These are phyloP conservation scores for Caenorhabditis brenneri DNA, from an alignment of 1,140 invertebrate genomes.

Conservation along the genomic window DNA sequence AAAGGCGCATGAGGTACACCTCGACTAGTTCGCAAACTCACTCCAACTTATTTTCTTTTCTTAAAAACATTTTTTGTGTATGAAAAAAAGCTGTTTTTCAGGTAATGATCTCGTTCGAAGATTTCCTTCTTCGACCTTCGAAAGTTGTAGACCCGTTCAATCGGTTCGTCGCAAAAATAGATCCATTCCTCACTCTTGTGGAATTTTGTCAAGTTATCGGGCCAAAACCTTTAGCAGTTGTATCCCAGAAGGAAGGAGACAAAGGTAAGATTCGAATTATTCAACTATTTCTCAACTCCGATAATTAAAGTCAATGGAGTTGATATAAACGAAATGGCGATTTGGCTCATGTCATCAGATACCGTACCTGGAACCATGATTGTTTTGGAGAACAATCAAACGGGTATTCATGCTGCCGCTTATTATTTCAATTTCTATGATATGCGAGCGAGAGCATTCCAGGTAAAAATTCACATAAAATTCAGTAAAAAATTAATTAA, in stretches of 20 bases:
- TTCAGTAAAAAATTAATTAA: too few relatives aligned
- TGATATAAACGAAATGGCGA: constrained; percentile 23
- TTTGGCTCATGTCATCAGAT: constrained; percentile 23
- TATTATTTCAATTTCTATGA: constrained; percentile 36
- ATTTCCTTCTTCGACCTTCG: neutral
- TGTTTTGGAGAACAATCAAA: constrained; percentile 33
- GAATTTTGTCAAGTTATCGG: constrained; percentile 35
- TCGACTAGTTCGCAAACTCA: too few relatives aligned
- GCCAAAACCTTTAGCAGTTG: neutral
- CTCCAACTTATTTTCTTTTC: too few relatives aligned
- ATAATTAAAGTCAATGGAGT: neutral
- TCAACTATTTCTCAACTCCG: neutral
- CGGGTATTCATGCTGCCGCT: neutral
- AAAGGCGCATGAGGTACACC: too few relatives aligned
- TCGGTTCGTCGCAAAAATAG: constrained; percentile 18
- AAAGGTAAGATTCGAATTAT: neutral
- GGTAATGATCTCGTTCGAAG: constrained; percentile 22
- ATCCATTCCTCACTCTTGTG: constrained; percentile 24
- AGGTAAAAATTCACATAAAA: neutral
- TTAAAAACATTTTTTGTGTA: too few relatives aligned
- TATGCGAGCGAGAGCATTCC: constrained; percentile 17
- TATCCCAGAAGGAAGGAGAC: neutral
- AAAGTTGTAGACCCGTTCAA: constrained; percentile 17
- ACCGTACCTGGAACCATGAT: constrained; percentile 25
- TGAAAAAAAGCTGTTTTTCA: too few relatives aligned